phyloP scores from a whole-genome alignment of 2,888 invertebrate species.

The Lacanobia wlatinum region DNA sequence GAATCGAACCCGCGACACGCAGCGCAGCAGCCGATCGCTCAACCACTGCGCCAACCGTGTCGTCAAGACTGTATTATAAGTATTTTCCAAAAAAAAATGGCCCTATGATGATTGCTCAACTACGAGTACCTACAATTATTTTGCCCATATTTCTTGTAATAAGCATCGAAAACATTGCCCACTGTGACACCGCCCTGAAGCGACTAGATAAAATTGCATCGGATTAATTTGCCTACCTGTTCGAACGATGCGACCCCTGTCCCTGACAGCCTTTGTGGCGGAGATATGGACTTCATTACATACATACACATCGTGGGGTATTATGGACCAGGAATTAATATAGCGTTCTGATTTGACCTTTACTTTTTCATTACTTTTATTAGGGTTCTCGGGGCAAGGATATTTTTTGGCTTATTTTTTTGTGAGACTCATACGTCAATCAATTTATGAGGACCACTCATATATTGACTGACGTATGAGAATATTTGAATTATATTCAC shows the following conservation, averaged over 20 bases:
- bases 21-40: too few relatives aligned
- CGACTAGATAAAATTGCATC: conserved; percentile 83
- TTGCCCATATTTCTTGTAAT: conserved; percentile 3
- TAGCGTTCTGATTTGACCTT: conserved; percentile 51
- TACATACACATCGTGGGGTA: conserved; percentile 47
- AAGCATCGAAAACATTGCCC: conserved; percentile 41
- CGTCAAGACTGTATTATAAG: too few relatives aligned
- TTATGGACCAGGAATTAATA: conserved; percentile 54
- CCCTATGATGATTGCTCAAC: not conserved
- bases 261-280: conserved; percentile 83
- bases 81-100: too few relatives aligned
- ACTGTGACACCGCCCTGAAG: conserved; percentile 64
- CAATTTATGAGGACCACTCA: not conserved
- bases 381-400: conserved; percentile 1
- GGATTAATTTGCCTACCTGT: conserved; percentile 85
- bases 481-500: not conserved
- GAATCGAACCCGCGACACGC: too few relatives aligned
- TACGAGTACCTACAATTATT: not conserved
- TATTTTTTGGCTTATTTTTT: not conserved
- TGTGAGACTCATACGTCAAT: not conserved
- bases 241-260: conserved; percentile 73
- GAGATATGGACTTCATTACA: conserved; percentile 77
- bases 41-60: too few relatives aligned
- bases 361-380: conserved; percentile 53
- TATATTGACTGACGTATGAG: too few relatives aligned